Percentiles rank a stretch among this genome's conserved stretches.
phyloP scores from a whole-genome alignment of 2,888 invertebrate species.

The Cantharis rufa region DNA sequence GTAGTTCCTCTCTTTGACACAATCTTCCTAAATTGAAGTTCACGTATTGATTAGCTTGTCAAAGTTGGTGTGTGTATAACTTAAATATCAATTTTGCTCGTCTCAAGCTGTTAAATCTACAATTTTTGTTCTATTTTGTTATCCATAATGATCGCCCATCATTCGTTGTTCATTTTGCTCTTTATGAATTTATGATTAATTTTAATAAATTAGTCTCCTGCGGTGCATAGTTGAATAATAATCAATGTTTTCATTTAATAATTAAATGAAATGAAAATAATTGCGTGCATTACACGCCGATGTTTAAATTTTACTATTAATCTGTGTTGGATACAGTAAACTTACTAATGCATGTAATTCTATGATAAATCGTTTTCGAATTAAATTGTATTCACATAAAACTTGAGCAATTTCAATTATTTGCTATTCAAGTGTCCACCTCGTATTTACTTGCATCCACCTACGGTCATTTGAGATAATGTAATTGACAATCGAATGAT shows the following conservation, averaged over 20 bases:
- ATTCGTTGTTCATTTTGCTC: background rate
- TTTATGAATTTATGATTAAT: background rate
- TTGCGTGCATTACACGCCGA: background rate
- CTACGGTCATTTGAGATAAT: no score
- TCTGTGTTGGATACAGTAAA: background rate
- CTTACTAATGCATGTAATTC: background rate
- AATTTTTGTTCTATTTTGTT: conserved; percentile 12
- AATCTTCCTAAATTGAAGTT: conserved; percentile 14
- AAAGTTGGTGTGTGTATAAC: conserved; percentile 15
- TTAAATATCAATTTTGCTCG: conserved; percentile 22
- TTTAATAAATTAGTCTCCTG: background rate
- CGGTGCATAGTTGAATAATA: background rate
- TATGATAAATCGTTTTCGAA: background rate
- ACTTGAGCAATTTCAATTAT: background rate
- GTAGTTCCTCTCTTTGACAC: conserved; percentile 8
- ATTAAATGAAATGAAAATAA: background rate
- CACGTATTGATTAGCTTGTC: conserved; percentile 17
- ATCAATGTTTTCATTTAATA: background rate
- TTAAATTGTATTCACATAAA: background rate
- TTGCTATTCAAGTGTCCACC: background rate
- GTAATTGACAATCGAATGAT: no score
- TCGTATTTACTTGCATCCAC: background rate
- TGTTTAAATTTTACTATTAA: background rate
- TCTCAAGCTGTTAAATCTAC: conserved; percentile 17
- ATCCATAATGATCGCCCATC: background rate